phyloP scores from a whole-genome alignment of 2,888 invertebrate species.

The Julus scandinavius region DNA sequence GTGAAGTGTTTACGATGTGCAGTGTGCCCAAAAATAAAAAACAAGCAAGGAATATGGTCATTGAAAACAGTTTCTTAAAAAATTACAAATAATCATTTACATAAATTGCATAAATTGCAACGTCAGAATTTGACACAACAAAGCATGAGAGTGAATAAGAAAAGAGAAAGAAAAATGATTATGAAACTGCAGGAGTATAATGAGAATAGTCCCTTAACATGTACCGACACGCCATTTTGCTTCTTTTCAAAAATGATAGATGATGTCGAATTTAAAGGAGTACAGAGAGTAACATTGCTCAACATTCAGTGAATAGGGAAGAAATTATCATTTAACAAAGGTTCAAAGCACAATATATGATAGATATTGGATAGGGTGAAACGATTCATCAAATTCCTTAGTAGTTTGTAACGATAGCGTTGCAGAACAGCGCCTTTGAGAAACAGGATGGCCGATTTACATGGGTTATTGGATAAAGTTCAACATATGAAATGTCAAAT shows the following conservation, averaged over 20 bases:
- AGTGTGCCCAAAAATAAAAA: background rate
- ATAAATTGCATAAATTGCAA: background rate
- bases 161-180: background rate
- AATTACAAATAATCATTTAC: background rate
- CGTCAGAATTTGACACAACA: background rate
- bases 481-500: background rate
- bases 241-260: conserved; percentile 7
- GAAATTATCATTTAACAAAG: background rate
- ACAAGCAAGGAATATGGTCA: background rate
- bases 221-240: background rate
- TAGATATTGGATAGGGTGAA: background rate
- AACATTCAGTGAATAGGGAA: background rate
- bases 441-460: background rate
- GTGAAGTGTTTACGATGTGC: background rate
- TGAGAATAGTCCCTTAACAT: conserved; percentile 1
- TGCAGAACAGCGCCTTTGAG: background rate
- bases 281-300: background rate
- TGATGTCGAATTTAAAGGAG: background rate
- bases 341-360: background rate
- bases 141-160: background rate
- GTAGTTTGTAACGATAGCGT: background rate
- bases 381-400: background rate
- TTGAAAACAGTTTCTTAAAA: background rate
- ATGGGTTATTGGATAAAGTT: background rate
- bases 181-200: background rate